Evolutionary conservation across 2,113 vertebrate species (phyloP), one percentile per base, ranked within the genome.

Genomic region (Aspidoscelis tigris): DNA sequence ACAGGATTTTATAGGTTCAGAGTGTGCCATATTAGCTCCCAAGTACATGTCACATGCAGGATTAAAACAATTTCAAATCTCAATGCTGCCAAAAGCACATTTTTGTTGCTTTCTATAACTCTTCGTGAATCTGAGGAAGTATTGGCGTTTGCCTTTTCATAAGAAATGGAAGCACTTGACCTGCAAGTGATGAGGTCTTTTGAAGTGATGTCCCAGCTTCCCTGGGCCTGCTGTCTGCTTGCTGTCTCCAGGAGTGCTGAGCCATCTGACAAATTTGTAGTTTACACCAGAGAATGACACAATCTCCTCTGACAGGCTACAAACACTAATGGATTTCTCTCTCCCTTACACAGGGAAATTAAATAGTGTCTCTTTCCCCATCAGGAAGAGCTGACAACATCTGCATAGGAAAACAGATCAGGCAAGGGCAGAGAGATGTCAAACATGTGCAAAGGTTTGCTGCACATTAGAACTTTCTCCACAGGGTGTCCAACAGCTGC

Each of bases 331-430:
- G 80, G 78, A 77, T 90, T 91, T 91, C 71, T 89, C n/a, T 88
- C 73, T 89, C 78, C 73, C 68, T 91, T 89, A 86, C 26, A 70
- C 78, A 77, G 78, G 70, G 80, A 93, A 91, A 94, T 91, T 87
- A 89, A 91, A 87, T 84, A 83, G 5, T 75, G 0, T 81, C 92
- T 89, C 80, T 76, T 81, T 9, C 24, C 80, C 82, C 79, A 77
- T 83, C 86, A 89, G 73, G 47, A 91, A 89, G 53, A 83, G 43
- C 73, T 90, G 80, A 91, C 88, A 86, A 22, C 47, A 79, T 65
- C 81, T 88, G 86, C 73, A 83, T 68, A 83, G 82, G 81, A 89
- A 88, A 91, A 84, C 64, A 89, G 86, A 6, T 20, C 84, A 87
- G 73, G n/a, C 61, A 88, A 88, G 83, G 88, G 53, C 26, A 87